Percentiles rank a stretch among this genome's conserved stretches.
phyloP scores from a whole-genome alignment of 1,140 invertebrate genomes.

The Calycopis cecrops region DNA sequence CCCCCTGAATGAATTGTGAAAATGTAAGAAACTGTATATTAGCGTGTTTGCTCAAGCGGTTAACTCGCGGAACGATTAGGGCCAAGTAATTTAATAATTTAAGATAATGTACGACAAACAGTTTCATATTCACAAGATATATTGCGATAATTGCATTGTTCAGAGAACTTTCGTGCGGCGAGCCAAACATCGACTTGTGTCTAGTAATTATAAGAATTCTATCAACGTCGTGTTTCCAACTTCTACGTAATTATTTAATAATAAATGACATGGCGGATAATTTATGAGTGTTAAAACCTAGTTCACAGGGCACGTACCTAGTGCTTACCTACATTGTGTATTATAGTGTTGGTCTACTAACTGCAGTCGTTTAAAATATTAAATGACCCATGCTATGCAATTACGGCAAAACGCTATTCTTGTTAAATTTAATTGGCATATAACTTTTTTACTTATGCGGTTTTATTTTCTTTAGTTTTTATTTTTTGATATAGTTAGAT shows the following conservation, averaged over 20 bases:
- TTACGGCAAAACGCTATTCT: no score
- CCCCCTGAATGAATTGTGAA: slow-evolving; percentile 54
- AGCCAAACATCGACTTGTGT: neutral
- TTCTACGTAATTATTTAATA: slow-evolving; percentile 6
- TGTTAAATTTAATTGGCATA: no score
- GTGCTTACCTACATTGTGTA: neutral
- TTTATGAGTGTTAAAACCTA: slow-evolving; percentile 1
- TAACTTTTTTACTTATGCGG: no score
- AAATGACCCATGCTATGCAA: no score
- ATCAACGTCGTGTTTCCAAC: slow-evolving; percentile 15
- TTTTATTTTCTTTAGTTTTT: no score
- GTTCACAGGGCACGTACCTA: neutral
- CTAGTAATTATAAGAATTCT: slow-evolving; percentile 22
- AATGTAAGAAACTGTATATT: slow-evolving; percentile 51
- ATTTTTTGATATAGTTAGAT: no score
- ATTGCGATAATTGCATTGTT: slow-evolving; percentile 49
- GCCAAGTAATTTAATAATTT: slow-evolving; percentile 49
- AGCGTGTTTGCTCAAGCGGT: slow-evolving; percentile 39
- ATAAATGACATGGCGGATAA: neutral
- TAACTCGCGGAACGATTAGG: slow-evolving; percentile 41
- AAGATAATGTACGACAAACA: slow-evolving; percentile 22
- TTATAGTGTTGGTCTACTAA: neutral
- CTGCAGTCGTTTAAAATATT: neutral
- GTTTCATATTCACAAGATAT: neutral
- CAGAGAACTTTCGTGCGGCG: slow-evolving; percentile 26